phyloP scores from a whole-genome alignment of 2,113 vertebrate genomes.

The Pandion haliaetus region DNA sequence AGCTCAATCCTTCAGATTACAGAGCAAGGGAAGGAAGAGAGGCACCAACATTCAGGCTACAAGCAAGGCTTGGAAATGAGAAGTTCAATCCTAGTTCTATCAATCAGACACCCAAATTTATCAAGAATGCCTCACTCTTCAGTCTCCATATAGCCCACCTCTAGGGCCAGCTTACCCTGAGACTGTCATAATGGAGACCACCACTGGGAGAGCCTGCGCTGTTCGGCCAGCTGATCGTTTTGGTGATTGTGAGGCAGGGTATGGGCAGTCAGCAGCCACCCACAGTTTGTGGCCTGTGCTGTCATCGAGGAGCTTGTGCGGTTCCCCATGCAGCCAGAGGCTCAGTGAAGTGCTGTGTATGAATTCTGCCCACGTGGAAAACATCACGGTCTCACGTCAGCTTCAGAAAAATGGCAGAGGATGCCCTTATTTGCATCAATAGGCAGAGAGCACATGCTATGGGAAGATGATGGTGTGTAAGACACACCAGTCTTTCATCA shows the following conservation, averaged over 20 bases:
- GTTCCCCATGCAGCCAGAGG: not conserved
- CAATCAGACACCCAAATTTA: not conserved
- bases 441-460: not conserved
- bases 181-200: not conserved
- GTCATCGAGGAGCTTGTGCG: not conserved
- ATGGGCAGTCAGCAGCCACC: not conserved
- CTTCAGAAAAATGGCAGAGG: not conserved
- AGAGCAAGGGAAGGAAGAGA: not conserved
- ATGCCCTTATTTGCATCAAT: not conserved
- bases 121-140: not conserved
- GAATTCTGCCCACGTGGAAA: not conserved
- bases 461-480: not conserved
- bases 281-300: fast-evolving
- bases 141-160: not conserved
- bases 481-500: not conserved
- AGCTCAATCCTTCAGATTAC: not conserved
- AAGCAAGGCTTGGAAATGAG: not conserved
- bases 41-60: not conserved
- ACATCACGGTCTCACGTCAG: not conserved
- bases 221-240: not conserved
- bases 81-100: not conserved
- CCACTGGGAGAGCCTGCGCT: not conserved
- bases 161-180: not conserved
- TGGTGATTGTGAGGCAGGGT: not conserved
- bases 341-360: not conserved